phyloP scores from a whole-genome alignment of 2,797 vertebrate genomes.

The Silurus lanzhouensis region DNA sequence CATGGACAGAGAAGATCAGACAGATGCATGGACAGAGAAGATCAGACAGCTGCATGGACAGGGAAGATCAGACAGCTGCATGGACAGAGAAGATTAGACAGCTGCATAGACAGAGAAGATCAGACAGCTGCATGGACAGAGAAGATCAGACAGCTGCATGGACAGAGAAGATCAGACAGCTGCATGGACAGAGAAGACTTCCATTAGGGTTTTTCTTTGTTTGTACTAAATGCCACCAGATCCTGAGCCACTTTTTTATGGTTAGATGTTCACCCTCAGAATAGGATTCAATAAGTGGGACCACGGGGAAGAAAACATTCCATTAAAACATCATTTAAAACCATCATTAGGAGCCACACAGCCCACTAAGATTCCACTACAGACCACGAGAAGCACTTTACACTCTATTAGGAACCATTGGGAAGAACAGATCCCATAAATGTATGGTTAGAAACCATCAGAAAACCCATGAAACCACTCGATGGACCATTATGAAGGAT shows the following conservation, averaged over 20 bases:
- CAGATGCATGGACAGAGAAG: background rate
- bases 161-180: background rate
- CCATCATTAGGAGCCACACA: background rate
- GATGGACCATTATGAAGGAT: background rate
- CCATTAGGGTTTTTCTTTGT: background rate
- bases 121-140: background rate
- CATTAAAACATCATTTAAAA: background rate
- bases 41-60: background rate
- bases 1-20: background rate
- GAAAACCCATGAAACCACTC: background rate
- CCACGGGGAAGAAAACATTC: background rate
- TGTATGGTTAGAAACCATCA: background rate
- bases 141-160: background rate
- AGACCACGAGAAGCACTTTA: background rate
- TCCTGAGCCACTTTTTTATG: background rate
- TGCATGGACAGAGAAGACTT: too few species aligned
- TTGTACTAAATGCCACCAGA: background rate
- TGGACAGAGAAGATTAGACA: too few species aligned
- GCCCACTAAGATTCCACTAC: too few species aligned
- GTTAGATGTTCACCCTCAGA: background rate
- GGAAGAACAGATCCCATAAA: background rate
- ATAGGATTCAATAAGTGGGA: background rate
- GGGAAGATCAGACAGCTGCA: background rate
- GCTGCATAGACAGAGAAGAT: background rate
- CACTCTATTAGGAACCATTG: background rate